Base-by-base conservation (phyloP, 1,140 invertebrate genomes). In the Cephus cinctus region DNA sequence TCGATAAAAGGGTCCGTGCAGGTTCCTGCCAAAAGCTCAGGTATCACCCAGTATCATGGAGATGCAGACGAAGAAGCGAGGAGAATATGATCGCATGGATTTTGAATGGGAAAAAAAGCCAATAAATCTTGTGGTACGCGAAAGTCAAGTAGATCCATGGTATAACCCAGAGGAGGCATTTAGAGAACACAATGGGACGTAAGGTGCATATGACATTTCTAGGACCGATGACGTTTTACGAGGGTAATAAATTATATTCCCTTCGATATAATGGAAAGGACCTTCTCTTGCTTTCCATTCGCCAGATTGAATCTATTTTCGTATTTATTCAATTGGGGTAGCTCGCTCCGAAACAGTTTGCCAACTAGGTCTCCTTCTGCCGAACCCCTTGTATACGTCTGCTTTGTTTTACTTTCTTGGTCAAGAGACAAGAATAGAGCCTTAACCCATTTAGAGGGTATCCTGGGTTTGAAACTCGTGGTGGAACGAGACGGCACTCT, bases 321-420 rank as follows among this genome's bases (percentile, higher is more conserved):
- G 16, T 35, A 57, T 47, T 47, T 47, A 47, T 56, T 50, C 45
- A 34, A 56, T 57, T 32, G 34, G 32, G 42, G 25, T 35, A 27
- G 27, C 42, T 45, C 32, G 25, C 32, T 36, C 23, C 4, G 32
- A 25, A 43, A 39, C 45, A 9, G 16, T 36, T 48, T 43, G 44
- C 20, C 45, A 53, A 50, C 42, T 50, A 53, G 11, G 39, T 44
- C 42, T 40, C 22, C 8, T 12, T 12, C 34, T 18, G 15, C 16
- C 25, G 14, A 36, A 46, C 36, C 42, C 41, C 21, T 31, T 20
- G 23, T 5, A 9, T 18, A 43, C 0, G n/a, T 9, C 45, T 30
- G 31, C 36, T 38, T 25, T 45, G 30, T 50, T 50, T 36, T 36
- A 45, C 42, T 43, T 43, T 50, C 48, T 50, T 38, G 41, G 34